Base-by-base conservation (phyloP, 1,140 invertebrate species). In the Procambarus clarkii region DNA sequence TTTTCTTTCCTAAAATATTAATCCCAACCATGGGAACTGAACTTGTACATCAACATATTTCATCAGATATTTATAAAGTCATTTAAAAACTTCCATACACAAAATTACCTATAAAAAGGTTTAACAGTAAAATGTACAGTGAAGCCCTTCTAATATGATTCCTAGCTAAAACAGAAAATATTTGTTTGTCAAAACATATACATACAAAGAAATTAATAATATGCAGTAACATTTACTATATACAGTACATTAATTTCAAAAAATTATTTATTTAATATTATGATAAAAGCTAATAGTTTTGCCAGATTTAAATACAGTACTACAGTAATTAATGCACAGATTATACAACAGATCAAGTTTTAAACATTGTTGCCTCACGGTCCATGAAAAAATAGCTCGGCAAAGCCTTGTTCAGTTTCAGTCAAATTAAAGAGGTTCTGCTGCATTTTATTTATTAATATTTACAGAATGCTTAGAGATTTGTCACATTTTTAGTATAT, bases 1-100 rank as follows among this genome's bases (percentile, higher is more conserved):
- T 34, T 8, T 74, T 34, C 69, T 34, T 34, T 34, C 11, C n/a
- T 9, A 74, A 74, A 24, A 74, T 4, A 74, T 74, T 4, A 74
- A 74, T 74, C 24, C 69, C 69, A 74, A 74, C 69, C 5, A 74
- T 74, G 69, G 69, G 69, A 74, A 74, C 7, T 81, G n/a, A 54
- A 81, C 48, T 81, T 81, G 46, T 54, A 24, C 54, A 81, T n/a
- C n/a, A 81, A 45, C 54, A 9, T 34, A 81, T 81, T 81, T 54
- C 3, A 79, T 54, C 69, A 24, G 18, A 64, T 18, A 21, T 18
- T 64, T 13, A 64, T 54, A 64, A 64, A 21, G 21, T 64, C 15
- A 7, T 21, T 18, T 64, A 21, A 64, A 64, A 64, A 64, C 60
- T 64, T 64, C 18, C 18, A 18, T 64, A 64, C 60, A 15, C 13